phyloP scores from a whole-genome alignment of 2,113 vertebrate genomes.

The Tachycineta bicolor region DNA sequence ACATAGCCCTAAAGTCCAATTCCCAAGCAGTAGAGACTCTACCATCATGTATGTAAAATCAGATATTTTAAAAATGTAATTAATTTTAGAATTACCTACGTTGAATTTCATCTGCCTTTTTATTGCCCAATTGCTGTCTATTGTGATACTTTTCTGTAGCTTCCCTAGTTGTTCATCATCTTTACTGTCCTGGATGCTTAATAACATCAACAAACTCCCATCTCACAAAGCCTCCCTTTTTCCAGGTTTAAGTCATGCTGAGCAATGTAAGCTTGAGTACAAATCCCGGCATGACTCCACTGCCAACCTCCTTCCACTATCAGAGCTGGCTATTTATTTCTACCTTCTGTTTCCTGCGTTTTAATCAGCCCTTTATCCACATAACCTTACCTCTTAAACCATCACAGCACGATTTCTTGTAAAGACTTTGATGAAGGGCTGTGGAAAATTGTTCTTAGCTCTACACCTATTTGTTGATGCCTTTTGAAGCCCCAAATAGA shows the following conservation, averaged over 20 bases:
- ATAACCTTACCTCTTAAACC: constrained; percentile 20
- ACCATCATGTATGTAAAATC: not conserved
- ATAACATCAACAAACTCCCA: not conserved
- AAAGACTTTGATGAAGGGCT: not conserved
- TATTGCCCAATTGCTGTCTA: not conserved
- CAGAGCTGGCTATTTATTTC: constrained; percentile 49
- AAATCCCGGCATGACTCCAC: constrained; percentile 42
- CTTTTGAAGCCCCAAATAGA: not conserved
- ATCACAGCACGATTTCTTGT: constrained; percentile 19
- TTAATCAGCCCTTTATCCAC: constrained; percentile 28
- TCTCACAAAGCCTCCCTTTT: not conserved
- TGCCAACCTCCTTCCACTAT: constrained; percentile 5
- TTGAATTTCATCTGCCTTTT: not conserved
- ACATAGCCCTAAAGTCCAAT: not conserved
- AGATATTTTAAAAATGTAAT: not conserved
- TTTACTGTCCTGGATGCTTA: not conserved
- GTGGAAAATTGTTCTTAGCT: not conserved
- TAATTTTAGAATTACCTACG: not conserved
- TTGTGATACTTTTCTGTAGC: not conserved
- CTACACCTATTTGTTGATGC: not conserved
- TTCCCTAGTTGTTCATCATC: not conserved
- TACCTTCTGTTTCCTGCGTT: constrained; percentile 55
- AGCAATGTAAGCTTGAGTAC: constrained; percentile 21
- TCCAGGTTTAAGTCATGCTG: not conserved
- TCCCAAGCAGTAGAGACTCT: not conserved